Evolutionary conservation across 2,888 invertebrate genomes (phyloP).

Genomic region (Nasonia oneida): DNA sequence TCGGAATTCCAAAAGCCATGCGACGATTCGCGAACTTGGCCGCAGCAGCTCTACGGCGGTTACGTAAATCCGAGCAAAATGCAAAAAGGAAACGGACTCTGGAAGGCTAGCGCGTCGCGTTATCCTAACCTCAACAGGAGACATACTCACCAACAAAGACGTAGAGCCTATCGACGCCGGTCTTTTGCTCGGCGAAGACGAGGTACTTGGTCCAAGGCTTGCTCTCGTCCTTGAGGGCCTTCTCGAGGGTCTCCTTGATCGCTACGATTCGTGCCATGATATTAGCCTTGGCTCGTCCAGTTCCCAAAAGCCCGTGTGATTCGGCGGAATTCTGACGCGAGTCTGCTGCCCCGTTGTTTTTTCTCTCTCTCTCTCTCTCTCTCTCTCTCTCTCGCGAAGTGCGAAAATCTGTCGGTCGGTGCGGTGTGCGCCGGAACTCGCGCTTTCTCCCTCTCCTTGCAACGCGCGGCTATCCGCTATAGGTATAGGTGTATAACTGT

Average conservation of each 20-base stretch:
- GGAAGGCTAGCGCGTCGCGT: not conserved
- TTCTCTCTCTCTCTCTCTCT: not conserved
- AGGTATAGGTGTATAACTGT: not conserved
- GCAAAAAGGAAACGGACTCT: conserved; percentile 33
- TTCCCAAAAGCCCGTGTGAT: not conserved
- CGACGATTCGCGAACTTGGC: not conserved
- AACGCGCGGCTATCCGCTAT: not conserved
- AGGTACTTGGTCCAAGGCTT: conserved; percentile 88
- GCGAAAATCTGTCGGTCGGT: not conserved
- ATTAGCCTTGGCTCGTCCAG: not conserved
- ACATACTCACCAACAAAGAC: conserved; percentile 87
- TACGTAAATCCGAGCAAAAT: conserved; percentile 56
- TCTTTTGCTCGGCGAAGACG: conserved; percentile 85
- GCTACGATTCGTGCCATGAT: conserved; percentile 80
- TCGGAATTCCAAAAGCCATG: not conserved
- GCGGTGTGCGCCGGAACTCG: not conserved
- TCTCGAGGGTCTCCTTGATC: conserved; percentile 83
- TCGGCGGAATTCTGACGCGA: conserved; percentile 2
- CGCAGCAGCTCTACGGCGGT: not conserved
- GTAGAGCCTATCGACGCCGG: conserved; percentile 88
- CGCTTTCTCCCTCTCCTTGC: not conserved
- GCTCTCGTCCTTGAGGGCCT: conserved; percentile 83
- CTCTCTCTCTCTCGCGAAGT: not conserved
- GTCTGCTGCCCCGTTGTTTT: not conserved
- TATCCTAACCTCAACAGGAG: conserved; percentile 64